Evolutionary conservation across 2,888 invertebrate species (phyloP), one percentile per base, ranked within the genome.

Genomic region (Agrochola circellaris): DNA sequence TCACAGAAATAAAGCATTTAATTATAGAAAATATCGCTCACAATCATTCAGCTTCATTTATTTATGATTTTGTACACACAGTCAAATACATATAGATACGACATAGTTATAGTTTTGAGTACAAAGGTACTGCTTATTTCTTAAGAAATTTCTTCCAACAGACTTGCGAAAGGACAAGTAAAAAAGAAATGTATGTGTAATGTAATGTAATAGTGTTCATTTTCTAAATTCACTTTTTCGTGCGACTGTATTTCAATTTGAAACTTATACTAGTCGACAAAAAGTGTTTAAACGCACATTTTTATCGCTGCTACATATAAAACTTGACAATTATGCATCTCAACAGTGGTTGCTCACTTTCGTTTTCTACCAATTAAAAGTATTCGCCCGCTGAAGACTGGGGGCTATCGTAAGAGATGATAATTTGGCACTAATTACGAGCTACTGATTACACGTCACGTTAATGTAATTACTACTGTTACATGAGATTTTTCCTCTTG

Each of bases 321-420:
- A 79, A 80, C 70, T 76, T 84, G 82, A 83, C 81, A 79, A 82
- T 84, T 82, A 82, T 69, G 15, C 69, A 66, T 66, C 83, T 72
- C 69, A 54, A 58, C 64, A 64, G 72, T 73, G 11, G 34, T n/a
- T 77, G 64, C 51, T 20, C n/a, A 87, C 91, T 91, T 91, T 91
- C 91, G 45, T 89, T 91, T 91, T 91, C 81, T 77, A 69, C 90
- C 90, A 87, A 90, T 91, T 91, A 91, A 90, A 89, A 88, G 68
- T 86, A 75, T 83, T 81, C 83, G 81, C 81, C 79, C 51, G 61
- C 70, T 87, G 76, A 62, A 83, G 83, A 75, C 76, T 51, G 70
- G 34, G 42, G 48, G 26, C 60, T 74, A 73, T 74, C 65, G 73
- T 81, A 73, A 83, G 15, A 76, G 65, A 84, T 86, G 74, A 89